Evolutionary conservation across 2,888 invertebrate species (phyloP).

Genomic region (Drosophila nigricruria): DNA sequence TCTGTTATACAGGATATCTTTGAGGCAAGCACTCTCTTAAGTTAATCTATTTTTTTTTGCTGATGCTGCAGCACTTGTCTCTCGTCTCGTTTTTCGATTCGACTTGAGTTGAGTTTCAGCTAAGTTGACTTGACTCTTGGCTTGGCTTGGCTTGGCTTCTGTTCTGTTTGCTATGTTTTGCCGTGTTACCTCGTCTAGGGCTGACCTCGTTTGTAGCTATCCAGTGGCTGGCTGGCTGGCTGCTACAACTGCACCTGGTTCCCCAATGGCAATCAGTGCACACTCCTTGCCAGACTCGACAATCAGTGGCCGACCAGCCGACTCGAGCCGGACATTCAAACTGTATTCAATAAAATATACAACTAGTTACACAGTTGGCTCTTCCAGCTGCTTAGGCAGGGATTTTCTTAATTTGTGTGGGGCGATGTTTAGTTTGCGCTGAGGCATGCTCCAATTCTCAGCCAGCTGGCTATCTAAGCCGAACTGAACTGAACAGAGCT

Average conservation of each 20-base stretch:
- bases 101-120: slow-evolving; percentile 24
- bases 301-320: slow-evolving; percentile 43
- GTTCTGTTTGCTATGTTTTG: slow-evolving; percentile 56
- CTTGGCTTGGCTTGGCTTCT: slow-evolving; percentile 15
- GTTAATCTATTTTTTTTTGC: slow-evolving; percentile 27
- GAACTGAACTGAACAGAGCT: slow-evolving; percentile 11
- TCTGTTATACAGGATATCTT: neutral
- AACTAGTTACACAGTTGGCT: slow-evolving; percentile 36
- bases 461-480: slow-evolving; percentile 4
- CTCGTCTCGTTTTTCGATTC: slow-evolving; percentile 24
- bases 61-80: slow-evolving; percentile 39
- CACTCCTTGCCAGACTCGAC: slow-evolving; percentile 47
- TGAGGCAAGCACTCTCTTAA: neutral
- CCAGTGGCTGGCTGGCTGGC: slow-evolving; percentile 13
- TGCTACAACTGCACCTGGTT: slow-evolving; percentile 17
- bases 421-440: slow-evolving; percentile 46
- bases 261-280: slow-evolving; percentile 63
- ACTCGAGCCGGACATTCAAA: slow-evolving; percentile 5
- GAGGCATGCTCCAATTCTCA: slow-evolving; percentile 34
- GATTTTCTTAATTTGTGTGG: slow-evolving; percentile 62
- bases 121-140: slow-evolving; percentile 38
- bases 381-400: slow-evolving; percentile 27
- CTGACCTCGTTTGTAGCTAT: slow-evolving; percentile 60
- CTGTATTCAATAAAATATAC: slow-evolving; percentile 65
- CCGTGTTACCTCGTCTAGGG: slow-evolving; percentile 33